Conservation (phyloP, 2,113 vertebrate genomes). For the Saccopteryx leptura region DNA sequence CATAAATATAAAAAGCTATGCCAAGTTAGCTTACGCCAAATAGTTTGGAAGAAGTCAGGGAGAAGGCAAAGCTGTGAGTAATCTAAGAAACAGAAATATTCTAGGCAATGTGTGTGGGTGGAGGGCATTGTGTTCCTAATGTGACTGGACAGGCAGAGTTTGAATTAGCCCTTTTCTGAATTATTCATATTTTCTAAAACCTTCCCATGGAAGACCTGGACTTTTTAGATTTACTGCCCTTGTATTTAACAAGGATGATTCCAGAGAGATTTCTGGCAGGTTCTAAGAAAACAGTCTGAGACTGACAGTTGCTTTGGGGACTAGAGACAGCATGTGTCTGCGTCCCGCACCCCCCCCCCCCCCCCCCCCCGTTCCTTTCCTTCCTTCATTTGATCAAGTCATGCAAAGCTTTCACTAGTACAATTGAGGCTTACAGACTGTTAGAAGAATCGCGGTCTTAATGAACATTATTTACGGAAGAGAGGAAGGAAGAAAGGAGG, state of each 20-base stretch:
- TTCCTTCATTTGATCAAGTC: conserved; percentile 80
- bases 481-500: conserved; percentile 63
- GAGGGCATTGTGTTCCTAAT: neutral
- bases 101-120: neutral
- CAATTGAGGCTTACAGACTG: conserved; percentile 80
- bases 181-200: conserved; percentile 70
- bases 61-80: conserved; percentile 13
- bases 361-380: conserved; percentile 28
- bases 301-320: conserved; percentile 68
- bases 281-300: conserved; percentile 65
- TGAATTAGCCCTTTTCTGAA: conserved; percentile 50
- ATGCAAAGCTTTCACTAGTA: conserved; percentile 76
- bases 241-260: conserved; percentile 24
- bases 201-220: neutral
- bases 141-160: neutral
- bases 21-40: conserved; percentile 4
- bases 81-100: conserved; percentile 12
- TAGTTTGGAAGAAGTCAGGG: conserved; percentile 43
- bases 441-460: conserved; percentile 75
- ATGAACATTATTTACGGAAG: conserved; percentile 78
- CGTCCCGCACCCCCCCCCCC: neutral
- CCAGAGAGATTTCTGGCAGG: conserved; percentile 64
- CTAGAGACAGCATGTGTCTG: conserved; percentile 56
- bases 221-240: conserved; percentile 60
- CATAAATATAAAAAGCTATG: conserved; percentile 49